Conservation (phyloP, 2,797 vertebrate species). For the Arvicola amphibius region DNA sequence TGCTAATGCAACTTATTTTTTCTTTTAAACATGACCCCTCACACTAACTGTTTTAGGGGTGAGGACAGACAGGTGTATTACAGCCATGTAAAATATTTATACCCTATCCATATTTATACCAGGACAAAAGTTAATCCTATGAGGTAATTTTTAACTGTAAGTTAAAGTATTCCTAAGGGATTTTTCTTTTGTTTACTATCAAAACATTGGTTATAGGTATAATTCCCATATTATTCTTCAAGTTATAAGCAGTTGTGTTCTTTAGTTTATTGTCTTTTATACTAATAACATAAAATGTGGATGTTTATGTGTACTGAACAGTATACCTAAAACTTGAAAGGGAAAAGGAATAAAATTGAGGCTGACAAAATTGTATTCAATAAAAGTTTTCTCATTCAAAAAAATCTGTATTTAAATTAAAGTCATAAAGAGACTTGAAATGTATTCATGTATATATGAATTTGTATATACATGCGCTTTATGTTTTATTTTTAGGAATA, state of each 20-base stretch:
- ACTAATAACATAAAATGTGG: background rate
- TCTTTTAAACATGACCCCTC: conserved; percentile 19
- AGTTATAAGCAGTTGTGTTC: conserved; percentile 6
- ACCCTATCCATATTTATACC: background rate
- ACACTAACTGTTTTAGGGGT: background rate
- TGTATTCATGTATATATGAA: background rate
- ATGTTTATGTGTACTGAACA: background rate
- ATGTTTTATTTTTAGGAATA: background rate
- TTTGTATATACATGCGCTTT: background rate
- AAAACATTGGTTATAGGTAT: conserved; percentile 11
- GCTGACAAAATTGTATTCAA: background rate
- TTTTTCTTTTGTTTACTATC: background rate
- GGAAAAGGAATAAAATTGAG: background rate
- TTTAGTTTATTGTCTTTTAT: background rate
- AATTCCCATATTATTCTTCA: background rate
- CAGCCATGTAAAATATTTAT: conserved; percentile 33
- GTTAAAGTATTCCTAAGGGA: conserved; percentile 28
- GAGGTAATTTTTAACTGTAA: conserved; percentile 37
- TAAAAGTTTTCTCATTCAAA: conserved; percentile 31
- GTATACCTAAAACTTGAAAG: conserved; percentile 11
- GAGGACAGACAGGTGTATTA: background rate
- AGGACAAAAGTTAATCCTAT: background rate
- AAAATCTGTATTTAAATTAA: background rate
- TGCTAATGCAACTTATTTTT: background rate
- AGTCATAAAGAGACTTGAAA: conserved; percentile 2